Evolutionary conservation across 2,888 invertebrate genomes (phyloP).

Genomic region (Drosophila neonasuta): DNA sequence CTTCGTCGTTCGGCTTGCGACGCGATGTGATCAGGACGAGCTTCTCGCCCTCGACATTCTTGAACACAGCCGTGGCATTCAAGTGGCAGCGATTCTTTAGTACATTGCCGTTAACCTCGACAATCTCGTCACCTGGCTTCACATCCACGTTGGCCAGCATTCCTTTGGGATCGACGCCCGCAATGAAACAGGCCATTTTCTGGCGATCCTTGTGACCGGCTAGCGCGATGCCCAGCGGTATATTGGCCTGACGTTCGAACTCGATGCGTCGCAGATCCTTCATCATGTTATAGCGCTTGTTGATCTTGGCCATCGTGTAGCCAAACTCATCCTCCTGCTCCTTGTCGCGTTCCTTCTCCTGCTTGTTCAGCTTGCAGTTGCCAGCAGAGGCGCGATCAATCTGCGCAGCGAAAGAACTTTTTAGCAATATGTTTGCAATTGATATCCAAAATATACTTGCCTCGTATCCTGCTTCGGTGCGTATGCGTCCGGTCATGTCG

Average conservation of each 20-base stretch:
- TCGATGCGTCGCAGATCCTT: constrained; percentile 86
- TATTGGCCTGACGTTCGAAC: constrained; percentile 88
- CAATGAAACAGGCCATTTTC: constrained; percentile 98
- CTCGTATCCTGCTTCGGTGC: constrained; percentile 90
- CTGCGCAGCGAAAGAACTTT: constrained; percentile 82
- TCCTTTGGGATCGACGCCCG: constrained; percentile 96
- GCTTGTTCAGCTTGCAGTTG: constrained; percentile 89
- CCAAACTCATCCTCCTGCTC: constrained; percentile 96
- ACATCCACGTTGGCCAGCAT: constrained; percentile 89
- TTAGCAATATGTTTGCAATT: neutral
- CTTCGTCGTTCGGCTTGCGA: constrained; percentile 82
- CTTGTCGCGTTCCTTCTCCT: constrained; percentile 90
- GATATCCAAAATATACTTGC: too few relatives aligned
- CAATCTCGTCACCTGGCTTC: constrained; percentile 95
- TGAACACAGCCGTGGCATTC: constrained; percentile 97
- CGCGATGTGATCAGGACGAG: constrained; percentile 89
- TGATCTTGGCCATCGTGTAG: constrained; percentile 95
- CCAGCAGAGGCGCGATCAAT: constrained; percentile 95
- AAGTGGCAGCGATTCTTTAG: constrained; percentile 97
- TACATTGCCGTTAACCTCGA: constrained; percentile 97
- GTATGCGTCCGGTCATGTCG: constrained; percentile 90
- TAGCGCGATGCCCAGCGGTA: constrained; percentile 94
- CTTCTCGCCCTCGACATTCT: constrained; percentile 90
- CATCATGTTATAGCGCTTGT: constrained; percentile 94
- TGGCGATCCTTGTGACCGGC: constrained; percentile 97